phyloP scores from a whole-genome alignment of 2,113 vertebrate species.

The Phrynosoma platyrhinos region DNA sequence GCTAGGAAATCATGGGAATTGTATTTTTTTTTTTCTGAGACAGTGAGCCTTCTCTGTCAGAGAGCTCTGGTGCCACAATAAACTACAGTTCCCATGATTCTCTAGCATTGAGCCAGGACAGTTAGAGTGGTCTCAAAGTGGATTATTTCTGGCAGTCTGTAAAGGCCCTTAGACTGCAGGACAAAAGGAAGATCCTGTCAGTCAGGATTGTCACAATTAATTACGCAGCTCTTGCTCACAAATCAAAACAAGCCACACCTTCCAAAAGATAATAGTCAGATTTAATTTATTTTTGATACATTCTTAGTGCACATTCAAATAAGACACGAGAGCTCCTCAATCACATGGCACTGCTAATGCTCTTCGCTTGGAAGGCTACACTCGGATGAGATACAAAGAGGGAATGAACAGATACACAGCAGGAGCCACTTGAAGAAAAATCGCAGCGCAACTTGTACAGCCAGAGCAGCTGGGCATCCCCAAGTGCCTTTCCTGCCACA shows the following conservation, averaged over 20 bases:
- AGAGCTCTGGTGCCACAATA: too few species aligned
- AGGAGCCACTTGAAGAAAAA: constrained; percentile 39
- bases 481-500: constrained; percentile 25
- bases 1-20: too few species aligned
- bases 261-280: neutral
- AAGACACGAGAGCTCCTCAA: constrained; percentile 42
- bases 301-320: constrained; percentile 43
- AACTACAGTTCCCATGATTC: too few species aligned
- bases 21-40: too few species aligned
- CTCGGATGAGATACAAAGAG: constrained; percentile 29
- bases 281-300: constrained; percentile 46
- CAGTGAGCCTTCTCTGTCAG: too few species aligned
- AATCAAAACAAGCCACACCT: constrained; percentile 25
- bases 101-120: too few species aligned
- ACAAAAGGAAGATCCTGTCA: neutral
- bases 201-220: neutral
- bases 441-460: neutral
- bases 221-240: neutral
- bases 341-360: constrained; percentile 49
- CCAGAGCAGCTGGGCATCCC: constrained; percentile 8
- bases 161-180: neutral
- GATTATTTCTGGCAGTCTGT: too few species aligned
- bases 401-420: constrained; percentile 21
- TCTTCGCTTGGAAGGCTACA: constrained; percentile 52
- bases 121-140: too few species aligned